A percentile compares a stretch with the other conserved stretches of the same genome.
phyloP scores from a whole-genome alignment of 23 tunicate species.

The Halocynthia roretzi region DNA sequence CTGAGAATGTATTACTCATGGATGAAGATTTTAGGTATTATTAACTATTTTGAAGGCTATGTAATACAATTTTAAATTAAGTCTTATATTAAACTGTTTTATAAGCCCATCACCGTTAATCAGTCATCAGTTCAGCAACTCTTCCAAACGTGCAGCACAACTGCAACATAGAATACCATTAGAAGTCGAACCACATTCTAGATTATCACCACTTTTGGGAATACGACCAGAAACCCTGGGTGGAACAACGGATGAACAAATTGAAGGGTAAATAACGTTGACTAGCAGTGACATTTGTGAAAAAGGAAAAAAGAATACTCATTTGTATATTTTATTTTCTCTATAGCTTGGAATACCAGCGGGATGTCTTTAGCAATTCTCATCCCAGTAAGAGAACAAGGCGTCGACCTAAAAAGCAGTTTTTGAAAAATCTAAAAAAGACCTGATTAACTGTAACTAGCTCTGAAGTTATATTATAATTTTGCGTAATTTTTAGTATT shows the following conservation, averaged over 20 bases:
- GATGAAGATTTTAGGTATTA: constrained; percentile 19
- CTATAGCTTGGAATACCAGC: too few species aligned
- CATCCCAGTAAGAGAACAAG: too few species aligned
- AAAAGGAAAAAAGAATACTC: too few species aligned
- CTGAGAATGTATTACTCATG: constrained; percentile 13
- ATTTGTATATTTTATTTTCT: too few species aligned
- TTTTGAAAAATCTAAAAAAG: too few species aligned
- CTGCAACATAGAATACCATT: constrained; percentile 8
- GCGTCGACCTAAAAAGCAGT: too few species aligned
- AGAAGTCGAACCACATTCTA: constrained; percentile 2
- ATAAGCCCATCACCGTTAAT: constrained; percentile 10
- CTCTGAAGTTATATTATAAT: too few species aligned
- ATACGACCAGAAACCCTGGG: constrained; percentile 16
- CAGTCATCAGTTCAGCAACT: background rate
- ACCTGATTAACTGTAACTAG: too few species aligned
- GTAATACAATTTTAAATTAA: background rate
- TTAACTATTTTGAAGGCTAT: background rate
- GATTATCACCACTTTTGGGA: constrained; percentile 10
- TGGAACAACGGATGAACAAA: background rate
- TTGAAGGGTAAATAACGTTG: too few species aligned
- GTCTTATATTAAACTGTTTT: background rate
- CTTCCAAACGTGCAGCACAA: background rate
- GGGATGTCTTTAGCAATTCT: too few species aligned
- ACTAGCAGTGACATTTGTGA: too few species aligned
- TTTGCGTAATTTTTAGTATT: too few species aligned